These are phyloP conservation scores for Butorides virescens DNA, from an alignment of 2,113 vertebrate genomes.

Conservation along the genomic window DNA sequence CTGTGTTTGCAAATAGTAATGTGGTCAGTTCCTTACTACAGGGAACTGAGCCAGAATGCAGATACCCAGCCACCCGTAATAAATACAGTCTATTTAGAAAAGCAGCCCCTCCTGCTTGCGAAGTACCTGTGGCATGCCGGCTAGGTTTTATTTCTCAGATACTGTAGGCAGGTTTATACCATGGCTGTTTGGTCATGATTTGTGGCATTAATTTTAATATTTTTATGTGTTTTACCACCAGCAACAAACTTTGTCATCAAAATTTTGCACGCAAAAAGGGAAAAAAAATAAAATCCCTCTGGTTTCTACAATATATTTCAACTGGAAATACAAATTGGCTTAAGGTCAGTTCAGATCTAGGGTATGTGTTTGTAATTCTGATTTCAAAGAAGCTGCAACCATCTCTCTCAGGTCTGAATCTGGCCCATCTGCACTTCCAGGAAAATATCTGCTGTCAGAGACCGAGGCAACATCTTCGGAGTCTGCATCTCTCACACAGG, in stretches of 20 bases:
- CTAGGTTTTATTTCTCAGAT: not conserved
- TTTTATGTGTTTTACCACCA: not conserved
- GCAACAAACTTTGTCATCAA: not conserved
- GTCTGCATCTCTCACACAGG: not conserved
- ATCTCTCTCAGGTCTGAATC: not conserved
- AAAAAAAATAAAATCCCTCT: not conserved
- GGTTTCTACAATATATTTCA: not conserved
- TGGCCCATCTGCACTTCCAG: not conserved
- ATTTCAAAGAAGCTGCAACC: not conserved
- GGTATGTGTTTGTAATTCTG: not conserved
- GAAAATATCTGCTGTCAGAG: not conserved
- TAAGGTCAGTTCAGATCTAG: conserved; percentile 6
- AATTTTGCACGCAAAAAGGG: not conserved
- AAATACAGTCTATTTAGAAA: conserved; percentile 43
- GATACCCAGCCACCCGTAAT: conserved; percentile 58
- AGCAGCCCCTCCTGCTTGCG: not conserved
- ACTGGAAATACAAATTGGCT: not conserved
- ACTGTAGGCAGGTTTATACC: not conserved
- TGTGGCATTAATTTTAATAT: not conserved
- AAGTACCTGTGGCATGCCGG: not conserved
- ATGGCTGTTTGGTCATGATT: not conserved
- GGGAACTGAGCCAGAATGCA: conserved; percentile 67
- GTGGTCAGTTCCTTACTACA: conserved; percentile 52
- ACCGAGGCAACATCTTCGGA: fast-evolving
- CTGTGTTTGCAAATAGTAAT: conserved; percentile 72